Evolutionary conservation across 1,140 invertebrate genomes (phyloP).

Genomic region (Nephila pilipes): DNA sequence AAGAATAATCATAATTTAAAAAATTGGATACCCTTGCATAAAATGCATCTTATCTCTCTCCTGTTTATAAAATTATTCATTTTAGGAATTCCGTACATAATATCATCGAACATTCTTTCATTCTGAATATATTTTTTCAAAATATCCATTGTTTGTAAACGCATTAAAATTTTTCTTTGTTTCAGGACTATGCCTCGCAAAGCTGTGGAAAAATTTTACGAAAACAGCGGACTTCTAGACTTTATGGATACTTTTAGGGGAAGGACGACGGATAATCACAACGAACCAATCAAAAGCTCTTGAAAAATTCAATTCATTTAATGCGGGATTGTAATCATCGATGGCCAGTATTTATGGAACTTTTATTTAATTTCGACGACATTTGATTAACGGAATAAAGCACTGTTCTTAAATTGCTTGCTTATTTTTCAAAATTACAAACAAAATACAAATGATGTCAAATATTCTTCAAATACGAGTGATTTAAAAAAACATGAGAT

Average conservation of each 20-base stretch:
- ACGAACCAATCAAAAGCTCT: neutral
- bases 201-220: neutral
- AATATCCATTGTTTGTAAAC: neutral
- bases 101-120: no score
- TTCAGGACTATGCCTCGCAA: conserved; percentile 41
- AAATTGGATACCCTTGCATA: no score
- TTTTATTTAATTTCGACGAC: neutral
- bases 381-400: neutral
- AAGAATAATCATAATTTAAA: no score
- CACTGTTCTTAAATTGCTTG: neutral
- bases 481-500: no score
- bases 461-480: no score
- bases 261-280: neutral
- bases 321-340: neutral
- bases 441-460: no score
- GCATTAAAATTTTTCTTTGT: neutral
- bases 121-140: neutral
- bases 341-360: neutral
- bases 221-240: conserved; percentile 29
- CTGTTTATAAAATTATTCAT: no score
- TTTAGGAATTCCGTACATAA: no score
- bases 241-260: conserved; percentile 42
- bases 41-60: no score
- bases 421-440: neutral
- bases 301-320: neutral